phyloP scores from a whole-genome alignment of 2,888 invertebrate genomes.

The Agrochola lychnidis region DNA sequence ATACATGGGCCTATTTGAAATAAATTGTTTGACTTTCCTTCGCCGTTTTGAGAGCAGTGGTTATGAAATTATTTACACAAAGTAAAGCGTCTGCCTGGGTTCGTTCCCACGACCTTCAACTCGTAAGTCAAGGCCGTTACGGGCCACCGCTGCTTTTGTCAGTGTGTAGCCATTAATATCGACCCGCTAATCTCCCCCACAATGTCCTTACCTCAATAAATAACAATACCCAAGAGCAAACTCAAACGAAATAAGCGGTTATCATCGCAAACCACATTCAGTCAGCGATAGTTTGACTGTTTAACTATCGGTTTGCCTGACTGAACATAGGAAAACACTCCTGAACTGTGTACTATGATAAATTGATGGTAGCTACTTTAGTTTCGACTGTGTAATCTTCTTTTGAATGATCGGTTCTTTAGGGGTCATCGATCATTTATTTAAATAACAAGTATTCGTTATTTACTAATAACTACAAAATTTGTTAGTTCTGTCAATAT shows the following conservation, averaged over 20 bases:
- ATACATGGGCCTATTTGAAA: too few relatives aligned
- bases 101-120: too few relatives aligned
- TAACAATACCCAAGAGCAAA: constrained; percentile 50
- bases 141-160: too few relatives aligned
- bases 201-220: constrained; percentile 30
- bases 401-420: constrained; percentile 23
- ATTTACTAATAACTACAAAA: too few relatives aligned
- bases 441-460: constrained; percentile 12
- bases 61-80: too few relatives aligned
- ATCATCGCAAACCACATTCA: constrained; percentile 58
- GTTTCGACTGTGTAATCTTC: constrained; percentile 33
- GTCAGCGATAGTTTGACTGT: constrained; percentile 49
- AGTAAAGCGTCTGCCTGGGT: too few relatives aligned
- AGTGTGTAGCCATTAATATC: not conserved
- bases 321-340: constrained; percentile 48
- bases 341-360: constrained; percentile 50
- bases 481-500: not conserved
- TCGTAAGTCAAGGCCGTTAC: too few relatives aligned
- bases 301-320: constrained; percentile 43
- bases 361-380: constrained; percentile 48
- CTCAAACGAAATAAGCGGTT: constrained; percentile 64
- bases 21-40: too few relatives aligned
- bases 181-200: constrained; percentile 1
- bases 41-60: too few relatives aligned
- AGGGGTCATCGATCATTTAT: constrained; percentile 27